A percentile compares a stretch with the other conserved stretches of the same genome.
Evolutionary conservation across 2,113 vertebrate species (phyloP).

Genomic region (Pantherophis guttatus): DNA sequence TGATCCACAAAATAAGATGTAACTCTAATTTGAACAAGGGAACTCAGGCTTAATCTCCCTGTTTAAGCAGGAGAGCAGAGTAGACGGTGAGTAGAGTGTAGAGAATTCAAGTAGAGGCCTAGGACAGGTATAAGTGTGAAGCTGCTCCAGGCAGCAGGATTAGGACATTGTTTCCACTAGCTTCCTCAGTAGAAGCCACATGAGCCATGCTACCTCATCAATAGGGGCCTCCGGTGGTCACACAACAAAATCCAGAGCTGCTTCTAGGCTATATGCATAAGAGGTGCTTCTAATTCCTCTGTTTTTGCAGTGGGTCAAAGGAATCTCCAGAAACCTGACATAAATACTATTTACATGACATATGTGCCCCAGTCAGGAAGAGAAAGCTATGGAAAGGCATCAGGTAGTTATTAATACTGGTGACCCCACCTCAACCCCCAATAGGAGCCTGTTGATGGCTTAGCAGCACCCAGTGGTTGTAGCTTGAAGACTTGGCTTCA

Average conservation of each 20-base stretch:
- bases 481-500: not conserved
- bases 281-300: not conserved
- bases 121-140: not conserved
- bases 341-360: constrained; percentile 28
- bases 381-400: not conserved
- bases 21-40: not conserved
- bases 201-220: not conserved
- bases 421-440: not conserved
- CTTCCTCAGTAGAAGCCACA: not conserved
- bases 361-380: not conserved
- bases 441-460: not conserved
- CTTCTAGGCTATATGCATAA: not conserved
- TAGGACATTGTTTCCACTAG: not conserved
- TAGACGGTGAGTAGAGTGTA: not conserved
- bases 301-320: not conserved
- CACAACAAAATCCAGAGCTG: not conserved
- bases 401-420: not conserved
- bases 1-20: not conserved
- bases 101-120: not conserved
- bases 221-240: not conserved
- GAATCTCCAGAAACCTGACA: not conserved
- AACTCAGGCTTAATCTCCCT: not conserved
- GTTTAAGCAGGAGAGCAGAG: not conserved
- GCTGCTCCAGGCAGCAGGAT: constrained; percentile 6
- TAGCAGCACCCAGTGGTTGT: not conserved